Percentiles rank a stretch among this genome's conserved stretches.
Evolutionary conservation across 2,113 vertebrate genomes (phyloP).

Genomic region (Baryphthengus martii): DNA sequence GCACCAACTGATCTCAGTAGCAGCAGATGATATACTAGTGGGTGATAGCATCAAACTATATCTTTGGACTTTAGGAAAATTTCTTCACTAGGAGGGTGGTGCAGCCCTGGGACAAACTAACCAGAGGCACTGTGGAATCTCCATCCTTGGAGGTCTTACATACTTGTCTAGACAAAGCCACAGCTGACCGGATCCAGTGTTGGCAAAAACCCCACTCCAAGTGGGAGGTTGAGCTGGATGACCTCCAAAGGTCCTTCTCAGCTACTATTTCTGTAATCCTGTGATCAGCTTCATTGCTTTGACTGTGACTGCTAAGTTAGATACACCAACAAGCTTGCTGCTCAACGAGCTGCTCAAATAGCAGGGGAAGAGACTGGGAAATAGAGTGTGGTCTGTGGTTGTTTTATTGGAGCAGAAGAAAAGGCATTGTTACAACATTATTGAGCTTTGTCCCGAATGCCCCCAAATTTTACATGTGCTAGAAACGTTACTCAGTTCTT

Average conservation of each 20-base stretch:
- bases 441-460: not conserved
- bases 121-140: not conserved
- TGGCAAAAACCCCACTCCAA: not conserved
- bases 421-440: not conserved
- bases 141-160: constrained; percentile 2
- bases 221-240: constrained; percentile 25
- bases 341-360: not conserved
- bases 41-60: not conserved
- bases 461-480: not conserved
- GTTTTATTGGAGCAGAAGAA: not conserved
- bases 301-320: not conserved
- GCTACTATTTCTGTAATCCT: not conserved
- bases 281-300: not conserved
- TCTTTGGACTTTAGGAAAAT: not conserved
- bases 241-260: not conserved
- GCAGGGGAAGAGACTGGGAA: not conserved
- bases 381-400: not conserved
- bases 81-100: not conserved
- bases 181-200: not conserved
- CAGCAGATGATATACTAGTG: not conserved
- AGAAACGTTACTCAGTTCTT: not conserved
- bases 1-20: not conserved
- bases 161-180: constrained; percentile 25
- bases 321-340: not conserved
- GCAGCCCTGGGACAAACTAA: not conserved